phyloP scores from a whole-genome alignment of 2,797 vertebrate genomes.

The Clarias fuscus region DNA sequence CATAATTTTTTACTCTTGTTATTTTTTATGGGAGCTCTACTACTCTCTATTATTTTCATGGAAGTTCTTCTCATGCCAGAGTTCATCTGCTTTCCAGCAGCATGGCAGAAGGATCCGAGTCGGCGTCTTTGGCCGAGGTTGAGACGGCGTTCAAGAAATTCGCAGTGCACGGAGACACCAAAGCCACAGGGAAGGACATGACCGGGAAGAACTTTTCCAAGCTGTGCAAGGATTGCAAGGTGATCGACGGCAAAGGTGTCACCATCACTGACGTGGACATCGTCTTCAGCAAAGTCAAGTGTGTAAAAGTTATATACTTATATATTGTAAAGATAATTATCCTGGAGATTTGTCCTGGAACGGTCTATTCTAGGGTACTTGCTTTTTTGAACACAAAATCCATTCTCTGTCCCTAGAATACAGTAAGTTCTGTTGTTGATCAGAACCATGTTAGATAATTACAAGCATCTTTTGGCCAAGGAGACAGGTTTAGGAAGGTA shows the following conservation, averaged over 20 bases:
- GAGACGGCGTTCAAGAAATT: constrained; percentile 80
- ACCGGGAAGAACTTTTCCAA: constrained; percentile 88
- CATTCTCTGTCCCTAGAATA: neutral
- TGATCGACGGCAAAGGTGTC: constrained; percentile 82
- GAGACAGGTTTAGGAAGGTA: neutral
- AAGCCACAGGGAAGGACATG: constrained; percentile 78
- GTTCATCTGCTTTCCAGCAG: constrained; percentile 41
- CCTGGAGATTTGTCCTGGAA: neutral
- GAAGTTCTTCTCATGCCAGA: neutral
- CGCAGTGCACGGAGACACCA: constrained; percentile 77
- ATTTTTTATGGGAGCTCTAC: neutral
- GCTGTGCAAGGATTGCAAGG: constrained; percentile 84
- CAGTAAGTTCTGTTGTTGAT: neutral
- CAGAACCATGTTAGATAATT: neutral
- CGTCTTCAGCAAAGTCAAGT: constrained; percentile 90
- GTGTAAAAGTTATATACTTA: constrained; percentile 50
- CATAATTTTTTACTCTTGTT: neutral
- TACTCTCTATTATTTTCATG: neutral
- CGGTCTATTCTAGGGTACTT: neutral
- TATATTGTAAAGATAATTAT: neutral
- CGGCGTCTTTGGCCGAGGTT: constrained; percentile 61
- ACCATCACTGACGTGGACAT: constrained; percentile 85
- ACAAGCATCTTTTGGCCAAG: neutral
- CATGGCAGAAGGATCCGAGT: constrained; percentile 71
- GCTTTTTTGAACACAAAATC: neutral